Base-by-base conservation (phyloP, 2,888 invertebrate genomes). In the Saturnia pavonia region DNA sequence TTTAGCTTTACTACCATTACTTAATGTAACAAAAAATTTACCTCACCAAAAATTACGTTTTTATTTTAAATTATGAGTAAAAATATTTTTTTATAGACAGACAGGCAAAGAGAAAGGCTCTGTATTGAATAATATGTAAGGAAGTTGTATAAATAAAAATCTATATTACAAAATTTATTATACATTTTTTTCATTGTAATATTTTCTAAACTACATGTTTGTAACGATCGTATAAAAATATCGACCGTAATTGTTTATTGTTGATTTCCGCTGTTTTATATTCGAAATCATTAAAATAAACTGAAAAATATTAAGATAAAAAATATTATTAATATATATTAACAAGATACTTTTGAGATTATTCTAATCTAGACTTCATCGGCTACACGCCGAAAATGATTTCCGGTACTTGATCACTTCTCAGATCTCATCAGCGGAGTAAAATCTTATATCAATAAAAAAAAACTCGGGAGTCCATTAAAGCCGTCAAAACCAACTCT, bases 401-500 rank as follows among this genome's bases (percentile, higher is more conserved):
- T 65, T 65, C 65, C 65, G 34, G 34, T 65, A 3, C 40, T 34
- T 65, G 65, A 65, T 65, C 34, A 40, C 19, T 34, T 40, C 65
- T 65, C 65, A 9, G 34, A 65, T 25, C 57, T 25, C 25, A 57
- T 57, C 57, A 19, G 25, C 57, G 25, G 25, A 25, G 25, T 12
- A 2, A 65, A 65, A 40, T 40, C n/a, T 65, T 65, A 40, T 65
- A 65, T 65, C n/a, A 40, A 57, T 57, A 57, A 57, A 57, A 57
- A 63, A 65, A 65, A 65, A 65, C 65, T 65, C 34, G 16, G 40
- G 65, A 40, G 40, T 65, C 65, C 65, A 65, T 65, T 65, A 65
- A 65, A 65, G 45, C 43, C 45, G 67, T 54, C 70, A 25, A 40
- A 51, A 51, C 34, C 12, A 60, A 22, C 67, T 67, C 42, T 19